Conservation (phyloP, 2,888 invertebrate species). For the Dynastes grantii region DNA sequence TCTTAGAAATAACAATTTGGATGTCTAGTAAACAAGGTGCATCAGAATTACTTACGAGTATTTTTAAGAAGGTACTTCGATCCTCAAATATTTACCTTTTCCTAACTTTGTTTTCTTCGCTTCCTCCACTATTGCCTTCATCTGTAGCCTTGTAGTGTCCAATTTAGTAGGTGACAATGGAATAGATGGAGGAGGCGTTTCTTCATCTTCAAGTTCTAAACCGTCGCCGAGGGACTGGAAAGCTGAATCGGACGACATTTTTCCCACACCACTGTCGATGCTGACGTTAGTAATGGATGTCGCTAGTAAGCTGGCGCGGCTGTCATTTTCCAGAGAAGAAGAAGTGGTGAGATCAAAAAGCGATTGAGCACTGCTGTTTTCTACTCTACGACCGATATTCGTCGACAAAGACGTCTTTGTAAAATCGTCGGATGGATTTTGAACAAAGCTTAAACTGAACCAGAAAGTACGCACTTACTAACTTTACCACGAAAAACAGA, state of each 20-base stretch:
- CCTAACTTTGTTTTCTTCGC: slow-evolving; percentile 65
- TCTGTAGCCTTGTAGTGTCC: slow-evolving; percentile 72
- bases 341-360: slow-evolving; percentile 71
- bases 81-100: slow-evolving; percentile 66
- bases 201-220: slow-evolving; percentile 66
- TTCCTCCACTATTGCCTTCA: slow-evolving; percentile 72
- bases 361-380: slow-evolving; percentile 55
- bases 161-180: slow-evolving; percentile 53
- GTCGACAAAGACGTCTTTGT: slow-evolving; percentile 51
- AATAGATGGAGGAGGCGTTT: slow-evolving; percentile 61
- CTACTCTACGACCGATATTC: slow-evolving; percentile 43
- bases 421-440: slow-evolving; percentile 58
- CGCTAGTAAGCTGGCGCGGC: slow-evolving; percentile 56
- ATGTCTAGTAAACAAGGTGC: no score
- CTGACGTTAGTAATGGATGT: slow-evolving; percentile 55
- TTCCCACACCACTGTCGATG: slow-evolving; percentile 70
- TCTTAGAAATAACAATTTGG: no score
- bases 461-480: slow-evolving; percentile 31
- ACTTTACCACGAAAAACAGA: slow-evolving; percentile 12
- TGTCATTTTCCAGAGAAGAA: slow-evolving; percentile 70
- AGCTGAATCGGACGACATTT: slow-evolving; percentile 74
- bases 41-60: no score
- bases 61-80: no score
- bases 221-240: slow-evolving; percentile 71
- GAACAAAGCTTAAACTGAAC: slow-evolving; percentile 61